Percentiles rank a stretch among this genome's conserved stretches.
Evolutionary conservation across 2,113 vertebrate species (phyloP).

Genomic region (Hepsetus odoe): DNA sequence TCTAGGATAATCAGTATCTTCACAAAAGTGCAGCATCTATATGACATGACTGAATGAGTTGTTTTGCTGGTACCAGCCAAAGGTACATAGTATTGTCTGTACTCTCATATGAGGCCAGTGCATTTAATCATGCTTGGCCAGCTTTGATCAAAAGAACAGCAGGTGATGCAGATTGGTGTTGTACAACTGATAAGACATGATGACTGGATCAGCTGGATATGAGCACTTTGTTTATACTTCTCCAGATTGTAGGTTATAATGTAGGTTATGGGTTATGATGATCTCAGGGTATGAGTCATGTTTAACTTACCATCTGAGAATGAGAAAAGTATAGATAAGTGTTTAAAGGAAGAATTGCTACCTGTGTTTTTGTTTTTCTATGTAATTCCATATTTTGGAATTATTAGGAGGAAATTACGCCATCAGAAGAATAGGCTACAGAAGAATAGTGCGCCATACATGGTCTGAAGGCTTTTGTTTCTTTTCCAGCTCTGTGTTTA

Average conservation of each 20-base stretch:
- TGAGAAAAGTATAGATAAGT: background rate
- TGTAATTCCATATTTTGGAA: background rate
- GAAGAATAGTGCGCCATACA: background rate
- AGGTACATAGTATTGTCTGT: background rate
- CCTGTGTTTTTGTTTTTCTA: background rate
- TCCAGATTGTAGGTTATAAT: background rate
- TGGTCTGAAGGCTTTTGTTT: background rate
- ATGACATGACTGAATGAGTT: background rate
- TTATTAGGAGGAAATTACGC: background rate
- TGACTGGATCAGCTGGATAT: background rate
- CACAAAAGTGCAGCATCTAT: background rate
- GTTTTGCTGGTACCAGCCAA: background rate
- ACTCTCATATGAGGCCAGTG: background rate
- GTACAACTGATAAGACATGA: constrained; percentile 7
- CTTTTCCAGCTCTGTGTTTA: background rate
- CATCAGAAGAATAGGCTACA: background rate
- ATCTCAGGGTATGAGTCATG: background rate
- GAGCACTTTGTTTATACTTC: background rate
- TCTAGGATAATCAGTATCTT: background rate
- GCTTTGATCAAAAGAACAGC: background rate
- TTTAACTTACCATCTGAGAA: background rate
- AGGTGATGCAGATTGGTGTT: background rate
- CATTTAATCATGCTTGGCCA: background rate
- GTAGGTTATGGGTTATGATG: background rate
- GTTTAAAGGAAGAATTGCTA: background rate